A percentile compares a stretch with the other conserved stretches of the same genome.
Conservation (phyloP, 2,888 invertebrate genomes). For the Crepidodera aurea region DNA sequence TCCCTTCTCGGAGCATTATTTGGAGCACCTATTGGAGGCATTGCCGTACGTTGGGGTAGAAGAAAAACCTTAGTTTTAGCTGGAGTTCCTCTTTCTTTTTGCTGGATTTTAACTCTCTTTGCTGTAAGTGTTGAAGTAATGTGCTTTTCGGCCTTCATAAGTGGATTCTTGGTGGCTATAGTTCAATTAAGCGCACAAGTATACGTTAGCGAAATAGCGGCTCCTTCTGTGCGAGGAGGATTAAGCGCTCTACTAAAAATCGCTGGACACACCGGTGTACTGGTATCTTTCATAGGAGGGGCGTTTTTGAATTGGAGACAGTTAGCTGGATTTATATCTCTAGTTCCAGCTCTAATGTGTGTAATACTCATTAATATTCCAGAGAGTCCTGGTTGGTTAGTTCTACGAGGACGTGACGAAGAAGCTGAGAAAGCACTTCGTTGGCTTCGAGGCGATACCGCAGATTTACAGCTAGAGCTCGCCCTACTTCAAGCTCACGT, state of each 20-base stretch:
- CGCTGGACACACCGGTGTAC: conserved; percentile 83
- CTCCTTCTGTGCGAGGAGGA: conserved; percentile 85
- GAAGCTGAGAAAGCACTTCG: conserved; percentile 78
- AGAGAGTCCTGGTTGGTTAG: conserved; percentile 87
- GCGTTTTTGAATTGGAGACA: conserved; percentile 86
- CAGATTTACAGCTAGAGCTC: conserved; percentile 79
- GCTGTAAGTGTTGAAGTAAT: conserved; percentile 81
- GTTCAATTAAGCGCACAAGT: conserved; percentile 65
- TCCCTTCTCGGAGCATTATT: conserved; percentile 81
- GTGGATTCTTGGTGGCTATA: conserved; percentile 68
- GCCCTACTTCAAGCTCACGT: conserved; percentile 76
- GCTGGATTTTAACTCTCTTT: conserved; percentile 84
- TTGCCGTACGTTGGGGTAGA: conserved; percentile 78
- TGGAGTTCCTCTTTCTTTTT: conserved; percentile 78
- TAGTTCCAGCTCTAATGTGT: conserved; percentile 80
- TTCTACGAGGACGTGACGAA: conserved; percentile 78
- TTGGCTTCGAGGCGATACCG: conserved; percentile 80
- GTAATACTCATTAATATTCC: conserved; percentile 81
- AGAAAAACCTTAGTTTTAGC: conserved; percentile 74
- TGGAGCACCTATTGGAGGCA: conserved; percentile 81
- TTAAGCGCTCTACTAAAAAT: conserved; percentile 88
- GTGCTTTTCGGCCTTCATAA: conserved; percentile 84
- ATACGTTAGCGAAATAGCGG: conserved; percentile 91
- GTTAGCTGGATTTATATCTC: conserved; percentile 80
- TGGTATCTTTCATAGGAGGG: conserved; percentile 84